Percentiles rank a stretch among this genome's conserved stretches.
Conservation (phyloP, 2,113 vertebrate species). For the Psittacula cyanocephala region DNA sequence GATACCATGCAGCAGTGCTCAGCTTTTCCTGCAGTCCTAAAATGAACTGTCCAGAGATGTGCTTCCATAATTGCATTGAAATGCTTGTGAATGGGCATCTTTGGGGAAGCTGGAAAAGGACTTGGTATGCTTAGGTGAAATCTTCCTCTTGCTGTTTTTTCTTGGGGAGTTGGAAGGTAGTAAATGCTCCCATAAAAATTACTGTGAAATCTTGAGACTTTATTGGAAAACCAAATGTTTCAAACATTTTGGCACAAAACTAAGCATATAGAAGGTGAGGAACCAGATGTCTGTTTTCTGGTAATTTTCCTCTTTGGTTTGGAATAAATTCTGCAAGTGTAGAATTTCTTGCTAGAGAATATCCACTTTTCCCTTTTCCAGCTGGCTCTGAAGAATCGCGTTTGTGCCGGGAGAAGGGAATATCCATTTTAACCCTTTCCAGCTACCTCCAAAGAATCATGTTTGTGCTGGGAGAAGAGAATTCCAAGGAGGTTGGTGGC, state of each 20-base stretch:
- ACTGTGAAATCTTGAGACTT: background rate
- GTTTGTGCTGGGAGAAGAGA: conserved; percentile 35
- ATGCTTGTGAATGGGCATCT: background rate
- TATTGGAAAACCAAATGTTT: background rate
- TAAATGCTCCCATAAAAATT: background rate
- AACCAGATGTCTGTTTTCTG: background rate
- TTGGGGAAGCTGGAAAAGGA: background rate
- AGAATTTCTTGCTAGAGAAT: background rate
- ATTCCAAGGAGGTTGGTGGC: conserved; percentile 38
- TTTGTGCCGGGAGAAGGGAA: background rate
- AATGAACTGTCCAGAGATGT: background rate
- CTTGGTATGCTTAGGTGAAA: background rate
- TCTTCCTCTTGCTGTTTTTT: background rate
- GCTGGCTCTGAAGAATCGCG: background rate
- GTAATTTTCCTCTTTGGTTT: background rate
- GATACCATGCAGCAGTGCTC: background rate
- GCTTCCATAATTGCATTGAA: background rate
- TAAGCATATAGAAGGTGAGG: background rate
- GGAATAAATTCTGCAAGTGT: background rate
- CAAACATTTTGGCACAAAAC: background rate
- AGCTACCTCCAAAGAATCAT: background rate
- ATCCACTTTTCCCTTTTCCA: background rate
- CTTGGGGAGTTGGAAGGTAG: background rate
- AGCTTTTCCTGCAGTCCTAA: background rate
- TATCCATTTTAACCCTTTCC: background rate